Evolutionary conservation across 2,113 vertebrate species (phyloP).

Genomic region (Sturnira hondurensis): DNA sequence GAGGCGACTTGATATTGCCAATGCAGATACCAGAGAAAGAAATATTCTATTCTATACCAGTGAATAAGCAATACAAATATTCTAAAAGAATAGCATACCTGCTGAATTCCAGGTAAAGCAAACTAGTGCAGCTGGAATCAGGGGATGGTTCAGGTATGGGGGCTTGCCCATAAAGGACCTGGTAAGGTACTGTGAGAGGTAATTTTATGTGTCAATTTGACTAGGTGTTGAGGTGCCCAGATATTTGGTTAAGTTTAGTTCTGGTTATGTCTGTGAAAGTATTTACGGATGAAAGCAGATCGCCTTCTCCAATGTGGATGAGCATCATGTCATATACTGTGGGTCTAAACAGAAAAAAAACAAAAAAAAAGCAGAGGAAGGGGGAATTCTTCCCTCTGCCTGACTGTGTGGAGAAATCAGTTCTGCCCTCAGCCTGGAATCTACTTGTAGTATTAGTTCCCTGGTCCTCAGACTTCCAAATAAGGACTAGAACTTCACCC

Average conservation of each 20-base stretch:
- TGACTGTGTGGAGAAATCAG: not conserved
- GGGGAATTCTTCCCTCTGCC: not conserved
- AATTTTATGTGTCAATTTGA: not conserved
- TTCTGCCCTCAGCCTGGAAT: not conserved
- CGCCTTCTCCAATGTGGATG: not conserved
- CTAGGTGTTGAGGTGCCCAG: not conserved
- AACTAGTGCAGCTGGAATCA: accelerated
- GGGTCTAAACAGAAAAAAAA: not conserved
- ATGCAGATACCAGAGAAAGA: not conserved
- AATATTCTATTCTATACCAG: not conserved
- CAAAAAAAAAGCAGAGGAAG: not conserved
- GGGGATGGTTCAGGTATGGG: not conserved
- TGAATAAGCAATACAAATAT: not conserved
- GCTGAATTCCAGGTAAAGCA: not conserved
- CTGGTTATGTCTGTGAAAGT: not conserved
- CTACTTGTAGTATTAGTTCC: not conserved
- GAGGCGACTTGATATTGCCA: not conserved
- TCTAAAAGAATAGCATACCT: not conserved
- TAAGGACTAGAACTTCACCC: not conserved
- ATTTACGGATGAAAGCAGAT: not conserved
- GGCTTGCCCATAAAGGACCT: not conserved
- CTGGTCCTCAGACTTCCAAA: not conserved
- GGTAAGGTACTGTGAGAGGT: not conserved
- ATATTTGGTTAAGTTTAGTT: not conserved
- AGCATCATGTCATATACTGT: not conserved